These are phyloP conservation scores for Yponomeuta evonymella DNA, from an alignment of 2,888 invertebrate species.

Conservation along the genomic window DNA sequence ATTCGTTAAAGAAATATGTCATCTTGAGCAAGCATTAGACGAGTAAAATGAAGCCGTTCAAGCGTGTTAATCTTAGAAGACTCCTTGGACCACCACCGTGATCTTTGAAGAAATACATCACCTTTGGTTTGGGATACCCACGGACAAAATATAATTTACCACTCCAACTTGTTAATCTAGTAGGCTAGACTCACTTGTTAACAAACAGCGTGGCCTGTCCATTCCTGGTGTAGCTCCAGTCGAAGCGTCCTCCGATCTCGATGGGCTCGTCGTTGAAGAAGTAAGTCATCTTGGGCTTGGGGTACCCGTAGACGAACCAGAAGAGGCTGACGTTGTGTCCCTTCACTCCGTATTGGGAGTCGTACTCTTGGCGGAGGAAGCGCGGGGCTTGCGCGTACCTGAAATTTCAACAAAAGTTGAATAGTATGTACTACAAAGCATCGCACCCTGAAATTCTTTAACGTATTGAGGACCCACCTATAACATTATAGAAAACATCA, in stretches of 20 bases:
- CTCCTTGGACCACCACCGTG: too few species aligned
- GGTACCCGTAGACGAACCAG: conserved; percentile 97
- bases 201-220: conserved; percentile 93
- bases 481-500: too few species aligned
- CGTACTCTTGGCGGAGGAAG: conserved; percentile 91
- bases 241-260: conserved; percentile 89
- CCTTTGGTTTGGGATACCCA: too few species aligned
- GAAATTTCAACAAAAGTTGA: neutral
- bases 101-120: too few species aligned
- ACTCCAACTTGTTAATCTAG: neutral
- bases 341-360: conserved; percentile 93
- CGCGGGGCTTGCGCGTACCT: conserved; percentile 89
- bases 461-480: too few species aligned
- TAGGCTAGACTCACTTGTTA: conserved; percentile 79
- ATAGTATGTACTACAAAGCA: too few species aligned
- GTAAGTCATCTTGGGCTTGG: conserved; percentile 94
- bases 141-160: too few species aligned
- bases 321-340: conserved; percentile 92
- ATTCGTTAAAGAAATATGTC: too few species aligned
- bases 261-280: conserved; percentile 90
- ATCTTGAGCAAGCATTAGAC: too few species aligned
- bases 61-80: too few species aligned
- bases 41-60: too few species aligned
- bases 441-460: too few species aligned
- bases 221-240: conserved; percentile 91